Base-by-base conservation (phyloP, 2,888 invertebrate species). In the Saturnia pavonia region DNA sequence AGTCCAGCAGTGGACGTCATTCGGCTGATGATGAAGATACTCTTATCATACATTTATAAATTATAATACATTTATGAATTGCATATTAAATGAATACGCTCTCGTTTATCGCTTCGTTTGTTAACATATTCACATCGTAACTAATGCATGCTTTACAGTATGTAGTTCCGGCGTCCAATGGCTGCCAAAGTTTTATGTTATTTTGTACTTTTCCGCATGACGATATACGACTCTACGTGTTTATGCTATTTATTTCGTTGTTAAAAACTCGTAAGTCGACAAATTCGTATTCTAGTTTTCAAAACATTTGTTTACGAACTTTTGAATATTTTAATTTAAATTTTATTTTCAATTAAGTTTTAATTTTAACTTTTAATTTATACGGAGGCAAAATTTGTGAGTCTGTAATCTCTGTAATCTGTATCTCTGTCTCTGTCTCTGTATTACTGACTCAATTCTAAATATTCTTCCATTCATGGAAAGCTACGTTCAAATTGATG, bases 111-210 rank as follows among this genome's bases (percentile, higher is more conserved):
- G 25, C 25, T 45, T 16, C n/a, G 40, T 11, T 40, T 16, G 19
- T 63, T 43, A 69, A 42, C 45, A n/a, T 63, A 27, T 9, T 45
- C 43, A 19, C 45, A 45, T 16, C 3, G 6, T 27, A 12, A 45
- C 69, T 69, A 69, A 69, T 69, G 69, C 69, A 69, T 69, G 57
- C 45, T 69, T 69, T 69, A 67, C 67, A 6, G 70, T 34, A n/a
- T 63, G 66, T 14, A 70, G 65, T 65, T 70, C 40, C 70, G 67
- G 57, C 67, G 27, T 63, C 69, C 63, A 43, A 69, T 43, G 43
- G 45, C 69, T 43, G 67, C 67, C 67, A 70, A 70, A 67, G 67
- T 70, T 70, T 69, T 34, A 65, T 65, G 65, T 51, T 67, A 70
- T 70, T 67, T 70, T 67, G 27, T 45, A 70, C 42, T 67, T 70